phyloP scores from a whole-genome alignment of 2,888 invertebrate genomes.

The Lypha dubia region DNA sequence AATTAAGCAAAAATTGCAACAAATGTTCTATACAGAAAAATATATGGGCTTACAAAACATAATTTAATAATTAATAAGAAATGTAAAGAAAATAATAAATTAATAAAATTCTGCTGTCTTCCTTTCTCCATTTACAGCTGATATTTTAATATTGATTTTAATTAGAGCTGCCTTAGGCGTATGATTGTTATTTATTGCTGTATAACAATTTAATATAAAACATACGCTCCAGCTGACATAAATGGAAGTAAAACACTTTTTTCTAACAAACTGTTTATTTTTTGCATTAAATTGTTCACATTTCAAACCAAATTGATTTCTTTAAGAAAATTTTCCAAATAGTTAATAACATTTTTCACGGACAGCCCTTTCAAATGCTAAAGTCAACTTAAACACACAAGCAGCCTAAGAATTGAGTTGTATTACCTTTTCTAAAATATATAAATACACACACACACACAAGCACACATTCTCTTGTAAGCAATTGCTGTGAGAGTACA shows the following conservation, averaged over 20 bases:
- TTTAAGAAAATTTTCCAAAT: background rate
- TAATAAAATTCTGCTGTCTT: background rate
- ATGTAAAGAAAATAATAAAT: background rate
- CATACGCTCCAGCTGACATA: background rate
- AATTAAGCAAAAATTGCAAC: background rate
- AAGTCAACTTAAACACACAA: slow-evolving; percentile 27
- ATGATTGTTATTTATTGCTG: slow-evolving; percentile 3
- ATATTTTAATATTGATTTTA: slow-evolving; percentile 4
- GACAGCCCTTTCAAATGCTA: slow-evolving; percentile 7
- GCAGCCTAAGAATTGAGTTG: slow-evolving; percentile 36
- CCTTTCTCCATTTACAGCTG: background rate
- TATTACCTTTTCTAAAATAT: slow-evolving; percentile 28
- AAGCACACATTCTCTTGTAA: background rate
- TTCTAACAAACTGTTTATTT: background rate
- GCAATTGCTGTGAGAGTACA: slow-evolving; percentile 20
- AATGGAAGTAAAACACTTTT: no score
- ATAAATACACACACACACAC: background rate
- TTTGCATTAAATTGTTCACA: background rate
- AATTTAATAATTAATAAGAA: slow-evolving; percentile 1
- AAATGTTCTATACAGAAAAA: background rate
- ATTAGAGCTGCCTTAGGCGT: background rate
- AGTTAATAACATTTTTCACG: background rate
- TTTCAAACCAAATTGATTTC: background rate
- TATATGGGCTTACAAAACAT: background rate
- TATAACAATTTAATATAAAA: background rate